A percentile compares a stretch with the other conserved stretches of the same genome.
Evolutionary conservation across 2,888 invertebrate genomes (phyloP).

Genomic region (Lissonota sp.): DNA sequence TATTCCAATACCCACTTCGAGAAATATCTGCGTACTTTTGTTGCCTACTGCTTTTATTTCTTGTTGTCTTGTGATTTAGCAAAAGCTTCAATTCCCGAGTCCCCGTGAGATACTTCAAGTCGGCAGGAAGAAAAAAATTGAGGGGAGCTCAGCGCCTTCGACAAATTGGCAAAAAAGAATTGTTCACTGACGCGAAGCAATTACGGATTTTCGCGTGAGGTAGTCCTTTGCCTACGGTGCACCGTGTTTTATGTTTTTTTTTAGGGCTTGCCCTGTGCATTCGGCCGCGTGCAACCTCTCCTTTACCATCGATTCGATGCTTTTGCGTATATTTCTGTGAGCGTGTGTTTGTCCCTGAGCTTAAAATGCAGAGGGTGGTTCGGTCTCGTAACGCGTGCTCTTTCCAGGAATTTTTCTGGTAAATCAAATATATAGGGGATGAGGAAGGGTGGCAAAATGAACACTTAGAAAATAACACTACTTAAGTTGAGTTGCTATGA

Average conservation of each 20-base stretch:
- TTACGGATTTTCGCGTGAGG: conserved; percentile 74
- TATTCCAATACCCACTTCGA: too few species aligned
- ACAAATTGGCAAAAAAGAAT: conserved; percentile 81
- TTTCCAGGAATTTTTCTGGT: background rate
- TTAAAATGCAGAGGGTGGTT: conserved; percentile 43
- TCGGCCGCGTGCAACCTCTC: conserved; percentile 77
- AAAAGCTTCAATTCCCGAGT: too few species aligned
- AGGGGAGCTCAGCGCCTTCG: conserved; percentile 7
- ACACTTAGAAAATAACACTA: background rate
- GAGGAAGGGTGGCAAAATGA: too few species aligned
- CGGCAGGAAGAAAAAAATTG: conserved; percentile 9
- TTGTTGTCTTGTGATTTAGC: too few species aligned
- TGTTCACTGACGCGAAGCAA: conserved; percentile 82
- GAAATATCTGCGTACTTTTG: too few species aligned
- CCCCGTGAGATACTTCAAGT: too few species aligned
- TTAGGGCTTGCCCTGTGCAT: conserved; percentile 74
- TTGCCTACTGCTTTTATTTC: too few species aligned
- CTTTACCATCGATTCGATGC: conserved; percentile 68
- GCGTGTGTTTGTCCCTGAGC: conserved; percentile 57
- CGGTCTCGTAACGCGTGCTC: conserved; percentile 35
- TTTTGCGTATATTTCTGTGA: conserved; percentile 6
- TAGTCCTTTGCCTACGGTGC: conserved; percentile 7
- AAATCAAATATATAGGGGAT: too few species aligned
- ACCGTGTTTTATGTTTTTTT: conserved; percentile 7
- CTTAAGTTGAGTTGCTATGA: background rate